Evolutionary conservation across 2,888 invertebrate species (phyloP), one percentile per base, ranked within the genome.

Genomic region (Isoperla grammatica): DNA sequence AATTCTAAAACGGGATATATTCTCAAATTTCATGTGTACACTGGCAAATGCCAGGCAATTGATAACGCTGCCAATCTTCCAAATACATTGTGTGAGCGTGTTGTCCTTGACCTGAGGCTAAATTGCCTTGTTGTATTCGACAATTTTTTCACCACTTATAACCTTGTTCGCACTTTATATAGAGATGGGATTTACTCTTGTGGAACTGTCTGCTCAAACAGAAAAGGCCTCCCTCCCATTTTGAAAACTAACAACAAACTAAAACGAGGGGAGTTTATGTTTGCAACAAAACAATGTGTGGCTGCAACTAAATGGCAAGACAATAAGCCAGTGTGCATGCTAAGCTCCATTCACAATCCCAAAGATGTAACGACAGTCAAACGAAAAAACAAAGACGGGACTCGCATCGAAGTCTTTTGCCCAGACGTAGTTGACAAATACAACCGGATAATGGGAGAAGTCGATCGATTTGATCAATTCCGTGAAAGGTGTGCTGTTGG

Each of bases 301-400:
- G 48, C 48, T 8, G 57, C 49, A 13, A 40, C 40, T 17, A 57
- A 57, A 39, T 57, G 48, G 48, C 29, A 48, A 48, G 48, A 57
- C n/a, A 59, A 54, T 43, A 59, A 59, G 23, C 59, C 59, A 29
- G 59, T 54, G 12, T 50, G 22, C 19, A 39, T 59, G 42, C 35
- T 59, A 12, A 40, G 40, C 4, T 54, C 59, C 13, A 42, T 42
- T 11, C 59, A 59, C 12, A 23, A 29, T 40, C 59, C 59, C 5
- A 50, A 23, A 42, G 59, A 59, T 53, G 42, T 42, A 1, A 53
- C 53, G 13, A 11, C 20, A 40, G 53, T 59, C 9, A 37, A 19
- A 17, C n/a, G 59, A 20, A 22, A 22, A 37, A 53, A 59, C 42
- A 59, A 59, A 42, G 59, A 54, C 53, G 54, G 59, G 12, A 42